Conservation (phyloP, 2,797 vertebrate genomes). For the Miichthys miiuy region DNA sequence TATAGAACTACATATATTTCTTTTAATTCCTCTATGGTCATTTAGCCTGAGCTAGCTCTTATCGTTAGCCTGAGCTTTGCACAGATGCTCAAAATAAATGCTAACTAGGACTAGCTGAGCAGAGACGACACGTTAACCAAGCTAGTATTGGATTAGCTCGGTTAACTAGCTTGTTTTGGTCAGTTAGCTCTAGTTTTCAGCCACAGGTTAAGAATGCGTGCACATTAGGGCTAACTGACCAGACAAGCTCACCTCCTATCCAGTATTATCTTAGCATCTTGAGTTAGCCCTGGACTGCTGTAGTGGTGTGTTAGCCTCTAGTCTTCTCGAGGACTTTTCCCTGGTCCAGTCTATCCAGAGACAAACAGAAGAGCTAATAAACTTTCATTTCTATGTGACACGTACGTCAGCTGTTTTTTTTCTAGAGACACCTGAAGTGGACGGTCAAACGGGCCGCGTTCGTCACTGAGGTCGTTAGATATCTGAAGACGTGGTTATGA, state of each 20-base stretch:
- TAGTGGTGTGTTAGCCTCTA: neutral
- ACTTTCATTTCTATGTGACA: neutral
- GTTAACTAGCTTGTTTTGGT: neutral
- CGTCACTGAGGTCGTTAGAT: neutral
- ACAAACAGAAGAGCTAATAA: slow-evolving; percentile 20
- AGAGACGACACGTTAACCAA: neutral
- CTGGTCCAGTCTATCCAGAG: slow-evolving; percentile 2
- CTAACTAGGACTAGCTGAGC: neutral
- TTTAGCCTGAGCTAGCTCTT: neutral
- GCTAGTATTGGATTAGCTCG: neutral
- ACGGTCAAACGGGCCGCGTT: neutral
- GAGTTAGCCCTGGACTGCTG: slow-evolving; percentile 26
- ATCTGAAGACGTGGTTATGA: neutral
- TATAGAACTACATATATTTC: neutral
- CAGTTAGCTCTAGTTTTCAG: neutral
- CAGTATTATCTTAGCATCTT: slow-evolving; percentile 47
- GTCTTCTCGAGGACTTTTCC: neutral
- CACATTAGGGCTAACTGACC: too few relatives aligned
- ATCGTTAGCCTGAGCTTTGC: neutral
- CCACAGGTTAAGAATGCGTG: too few relatives aligned
- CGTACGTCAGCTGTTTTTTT: slow-evolving; percentile 1
- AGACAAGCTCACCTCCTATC: neutral
- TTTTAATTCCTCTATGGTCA: too few relatives aligned
- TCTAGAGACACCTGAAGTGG: neutral
- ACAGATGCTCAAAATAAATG: neutral